Conservation (phyloP, 2,113 vertebrate genomes). For the Manacus vitellinus region DNA sequence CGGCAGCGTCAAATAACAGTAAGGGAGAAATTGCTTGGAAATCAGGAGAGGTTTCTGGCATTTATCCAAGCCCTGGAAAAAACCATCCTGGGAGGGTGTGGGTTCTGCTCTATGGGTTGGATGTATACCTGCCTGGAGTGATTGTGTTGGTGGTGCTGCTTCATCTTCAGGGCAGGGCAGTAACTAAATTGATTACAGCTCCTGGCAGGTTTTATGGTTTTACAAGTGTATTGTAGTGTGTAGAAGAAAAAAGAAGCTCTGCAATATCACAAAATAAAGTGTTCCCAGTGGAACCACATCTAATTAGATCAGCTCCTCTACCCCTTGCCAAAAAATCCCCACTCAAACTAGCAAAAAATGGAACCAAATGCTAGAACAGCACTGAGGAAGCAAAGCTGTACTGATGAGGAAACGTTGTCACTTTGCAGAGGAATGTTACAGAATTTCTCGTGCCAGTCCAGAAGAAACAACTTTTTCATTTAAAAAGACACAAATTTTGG, state of each 20-base stretch:
- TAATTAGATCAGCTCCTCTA: not conserved
- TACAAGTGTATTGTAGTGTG: not conserved
- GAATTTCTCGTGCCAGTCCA: not conserved
- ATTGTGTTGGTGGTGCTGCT: not conserved
- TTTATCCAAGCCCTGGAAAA: not conserved
- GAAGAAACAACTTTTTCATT: not conserved
- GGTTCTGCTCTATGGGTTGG: accelerated
- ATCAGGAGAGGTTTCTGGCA: not conserved
- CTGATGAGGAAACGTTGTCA: not conserved
- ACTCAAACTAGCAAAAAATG: not conserved
- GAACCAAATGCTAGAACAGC: not conserved
- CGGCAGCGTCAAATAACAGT: not conserved
- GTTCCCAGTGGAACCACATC: not conserved
- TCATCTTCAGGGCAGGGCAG: not conserved
- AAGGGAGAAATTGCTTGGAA: not conserved
- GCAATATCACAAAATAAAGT: not conserved
- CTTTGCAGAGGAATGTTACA: not conserved
- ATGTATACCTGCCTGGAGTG: not conserved
- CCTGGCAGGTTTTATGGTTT: not conserved
- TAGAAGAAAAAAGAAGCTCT: not conserved
- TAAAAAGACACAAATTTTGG: not conserved
- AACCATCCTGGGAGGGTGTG: accelerated
- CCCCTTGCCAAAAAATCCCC: not conserved
- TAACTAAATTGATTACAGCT: not conserved
- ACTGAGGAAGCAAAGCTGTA: not conserved